These are phyloP conservation scores for Torymus texanus DNA, from an alignment of 2,888 invertebrate genomes.

Conservation along the genomic window DNA sequence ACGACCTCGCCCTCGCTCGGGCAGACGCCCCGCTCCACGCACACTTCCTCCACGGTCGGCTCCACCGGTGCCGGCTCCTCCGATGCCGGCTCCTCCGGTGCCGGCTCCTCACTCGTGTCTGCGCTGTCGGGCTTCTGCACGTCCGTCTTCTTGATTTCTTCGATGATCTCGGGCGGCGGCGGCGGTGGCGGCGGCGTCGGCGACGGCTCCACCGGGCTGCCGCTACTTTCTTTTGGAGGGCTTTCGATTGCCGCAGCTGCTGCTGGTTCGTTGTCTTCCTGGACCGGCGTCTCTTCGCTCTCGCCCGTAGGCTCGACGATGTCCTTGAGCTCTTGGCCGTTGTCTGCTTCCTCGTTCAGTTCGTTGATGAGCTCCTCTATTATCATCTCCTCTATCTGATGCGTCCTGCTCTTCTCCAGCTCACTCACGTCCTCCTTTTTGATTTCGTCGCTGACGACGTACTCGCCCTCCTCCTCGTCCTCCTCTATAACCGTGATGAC, in stretches of 20 bases:
- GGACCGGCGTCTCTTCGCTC: background rate
- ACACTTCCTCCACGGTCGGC: conserved; percentile 8
- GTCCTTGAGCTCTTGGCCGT: conserved; percentile 53
- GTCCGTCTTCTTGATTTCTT: conserved; percentile 49
- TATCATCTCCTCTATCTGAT: conserved; percentile 54
- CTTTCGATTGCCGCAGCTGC: background rate
- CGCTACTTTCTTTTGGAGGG: conserved; percentile 9
- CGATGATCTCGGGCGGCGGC: conserved; percentile 49
- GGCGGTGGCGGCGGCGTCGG: conserved; percentile 2
- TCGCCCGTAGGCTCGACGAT: conserved; percentile 30
- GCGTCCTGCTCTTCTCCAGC: conserved; percentile 24
- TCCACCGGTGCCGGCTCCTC: too few relatives aligned
- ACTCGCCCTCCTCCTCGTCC: conserved; percentile 26
- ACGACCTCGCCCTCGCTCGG: background rate
- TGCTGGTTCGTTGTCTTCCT: conserved; percentile 35
- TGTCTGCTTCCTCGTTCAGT: conserved; percentile 52
- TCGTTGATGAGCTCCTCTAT: conserved; percentile 53
- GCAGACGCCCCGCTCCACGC: background rate
- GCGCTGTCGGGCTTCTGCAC: conserved; percentile 3
- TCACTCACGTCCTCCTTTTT: conserved; percentile 14
- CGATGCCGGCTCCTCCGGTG: too few relatives aligned
- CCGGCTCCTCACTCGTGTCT: background rate
- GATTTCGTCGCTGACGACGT: conserved; percentile 29
- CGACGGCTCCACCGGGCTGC: background rate
- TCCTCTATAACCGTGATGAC: conserved; percentile 31